Evolutionary conservation across 2,113 vertebrate species (phyloP).

Genomic region (Eulacestoma nigropectus): DNA sequence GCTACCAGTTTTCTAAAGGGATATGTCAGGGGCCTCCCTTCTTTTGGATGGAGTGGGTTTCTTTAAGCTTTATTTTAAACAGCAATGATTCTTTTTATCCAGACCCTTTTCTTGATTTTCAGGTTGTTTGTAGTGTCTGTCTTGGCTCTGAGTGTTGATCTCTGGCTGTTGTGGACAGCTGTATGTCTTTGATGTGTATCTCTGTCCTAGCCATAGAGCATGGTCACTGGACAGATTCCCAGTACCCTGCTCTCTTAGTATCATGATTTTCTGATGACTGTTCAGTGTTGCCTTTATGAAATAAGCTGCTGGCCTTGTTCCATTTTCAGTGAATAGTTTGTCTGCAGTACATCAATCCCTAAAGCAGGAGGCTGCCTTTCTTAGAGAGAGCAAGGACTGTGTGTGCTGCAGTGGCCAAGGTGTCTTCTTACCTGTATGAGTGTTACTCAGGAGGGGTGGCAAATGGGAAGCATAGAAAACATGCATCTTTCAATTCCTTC

Average conservation of each 20-base stretch:
- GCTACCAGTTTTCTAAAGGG: background rate
- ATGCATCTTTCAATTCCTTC: background rate
- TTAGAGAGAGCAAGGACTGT: background rate
- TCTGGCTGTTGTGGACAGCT: background rate
- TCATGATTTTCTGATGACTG: constrained; percentile 8
- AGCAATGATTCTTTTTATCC: background rate
- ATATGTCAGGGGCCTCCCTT: background rate
- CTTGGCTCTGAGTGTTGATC: background rate
- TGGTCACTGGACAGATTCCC: background rate
- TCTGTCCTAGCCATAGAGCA: background rate
- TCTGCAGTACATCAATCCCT: background rate
- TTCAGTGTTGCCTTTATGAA: constrained; percentile 18
- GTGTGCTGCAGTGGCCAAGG: background rate
- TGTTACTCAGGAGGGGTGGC: background rate
- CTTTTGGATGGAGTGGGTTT: background rate
- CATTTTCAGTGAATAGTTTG: background rate
- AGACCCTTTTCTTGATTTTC: background rate
- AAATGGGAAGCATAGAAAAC: background rate
- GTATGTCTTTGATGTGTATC: background rate
- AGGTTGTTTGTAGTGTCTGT: background rate
- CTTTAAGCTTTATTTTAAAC: background rate
- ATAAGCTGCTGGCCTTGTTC: constrained; percentile 2
- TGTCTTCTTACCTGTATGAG: background rate
- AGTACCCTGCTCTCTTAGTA: background rate
- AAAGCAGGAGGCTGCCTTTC: background rate